Evolutionary conservation across 2,888 invertebrate genomes (phyloP), one percentile per base, ranked within the genome.

Genomic region (Ptychoptera albimana): DNA sequence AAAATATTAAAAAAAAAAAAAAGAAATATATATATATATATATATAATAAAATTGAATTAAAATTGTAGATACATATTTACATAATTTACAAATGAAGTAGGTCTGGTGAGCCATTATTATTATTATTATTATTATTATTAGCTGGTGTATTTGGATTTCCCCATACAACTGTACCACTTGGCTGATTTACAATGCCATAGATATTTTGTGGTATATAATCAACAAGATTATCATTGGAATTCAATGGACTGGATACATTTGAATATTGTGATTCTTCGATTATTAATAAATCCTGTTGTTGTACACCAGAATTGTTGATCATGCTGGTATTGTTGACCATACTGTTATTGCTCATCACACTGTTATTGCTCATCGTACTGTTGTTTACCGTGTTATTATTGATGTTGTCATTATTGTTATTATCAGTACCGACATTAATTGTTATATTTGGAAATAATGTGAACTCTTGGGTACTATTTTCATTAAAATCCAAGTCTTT

Each of bases 181-280:
- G 41, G 34, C 14, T 31, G 8, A 41, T 41, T 34, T 14, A 30
- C 34, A 13, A 36, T 8, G 12, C 12, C 12, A 12, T 12, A 36
- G 5, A 13, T 5, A 12, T 11, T 36, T 12, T 5, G 11, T 2
- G 11, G 2, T n/a, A 8, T 2, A 8, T 3, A n/a, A 36, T 8
- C 3, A 4, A 12, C 3, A 4, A 5, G 3, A 34, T 14, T 35
- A 35, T 34, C 34, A 23, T 13, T 35, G 11, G 23, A 5, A 23
- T 23, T 23, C 7, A n/a, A 11, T 30, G 41, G 41, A 41, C 41
- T 41, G 12, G 41, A 41, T 15, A 41, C 35, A 41, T 41, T 41
- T 11, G 41, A 41, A 34, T 41, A 41, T 41, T 34, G 15, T 35
- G 35, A 13, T 15, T 41, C 34, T 16, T 41, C 30, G 15, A 34